Conservation (phyloP, 2,113 vertebrate species). For the Eretmochelys imbricata region DNA sequence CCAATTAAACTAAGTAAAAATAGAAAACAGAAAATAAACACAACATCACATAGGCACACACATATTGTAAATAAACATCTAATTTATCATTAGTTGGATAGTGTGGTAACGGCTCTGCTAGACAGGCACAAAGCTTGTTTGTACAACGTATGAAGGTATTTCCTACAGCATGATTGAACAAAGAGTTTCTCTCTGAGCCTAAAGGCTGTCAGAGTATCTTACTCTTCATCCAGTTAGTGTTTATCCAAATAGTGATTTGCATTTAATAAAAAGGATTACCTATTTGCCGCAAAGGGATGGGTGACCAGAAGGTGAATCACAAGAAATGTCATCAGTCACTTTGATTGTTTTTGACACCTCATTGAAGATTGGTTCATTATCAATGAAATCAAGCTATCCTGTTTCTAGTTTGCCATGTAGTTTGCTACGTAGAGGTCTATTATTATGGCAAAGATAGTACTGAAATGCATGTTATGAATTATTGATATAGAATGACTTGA, state of each 20-base stretch:
- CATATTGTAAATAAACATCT: not conserved
- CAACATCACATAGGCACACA: not conserved
- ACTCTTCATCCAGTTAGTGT: slow-evolving; percentile 24
- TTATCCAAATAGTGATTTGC: slow-evolving; percentile 36
- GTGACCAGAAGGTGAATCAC: not conserved
- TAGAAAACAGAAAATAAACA: not conserved
- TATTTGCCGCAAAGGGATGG: slow-evolving; percentile 12
- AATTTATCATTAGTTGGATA: not conserved
- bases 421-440: not conserved
- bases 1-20: not conserved
- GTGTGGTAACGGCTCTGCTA: accelerated
- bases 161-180: not conserved
- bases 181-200: not conserved
- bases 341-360: slow-evolving; percentile 23
- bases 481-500: not conserved
- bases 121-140: not conserved
- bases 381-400: not conserved
- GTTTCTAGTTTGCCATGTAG: not conserved
- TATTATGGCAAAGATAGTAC: not conserved
- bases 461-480: not conserved
- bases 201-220: not conserved
- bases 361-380: slow-evolving; percentile 47
- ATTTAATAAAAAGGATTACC: slow-evolving; percentile 38
- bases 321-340: slow-evolving; percentile 35
- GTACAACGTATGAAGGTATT: not conserved